Percentiles rank a stretch among this genome's conserved stretches.
These are phyloP conservation scores for Pteruthius melanotis DNA, from an alignment of 2,113 vertebrate species.

Conservation along the genomic window DNA sequence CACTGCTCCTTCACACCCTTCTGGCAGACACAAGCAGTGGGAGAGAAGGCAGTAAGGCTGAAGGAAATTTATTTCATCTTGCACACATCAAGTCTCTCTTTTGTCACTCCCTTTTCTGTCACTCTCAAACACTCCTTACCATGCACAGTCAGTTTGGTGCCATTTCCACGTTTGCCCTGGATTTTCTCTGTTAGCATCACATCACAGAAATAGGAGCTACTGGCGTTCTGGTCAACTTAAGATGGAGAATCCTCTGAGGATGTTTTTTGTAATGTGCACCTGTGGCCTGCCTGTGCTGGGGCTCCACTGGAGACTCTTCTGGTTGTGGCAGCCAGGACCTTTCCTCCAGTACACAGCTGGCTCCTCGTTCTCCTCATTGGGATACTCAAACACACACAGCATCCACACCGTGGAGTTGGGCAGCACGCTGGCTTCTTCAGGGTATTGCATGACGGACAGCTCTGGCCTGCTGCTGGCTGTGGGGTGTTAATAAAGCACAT, in stretches of 20 bases:
- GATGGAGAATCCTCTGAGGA: background rate
- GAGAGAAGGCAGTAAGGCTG: background rate
- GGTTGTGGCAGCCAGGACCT: background rate
- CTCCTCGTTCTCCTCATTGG: background rate
- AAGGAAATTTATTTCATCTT: background rate
- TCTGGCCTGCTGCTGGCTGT: background rate
- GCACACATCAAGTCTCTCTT: background rate
- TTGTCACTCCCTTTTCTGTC: background rate
- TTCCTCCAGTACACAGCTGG: background rate
- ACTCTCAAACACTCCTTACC: background rate
- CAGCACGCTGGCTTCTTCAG: background rate
- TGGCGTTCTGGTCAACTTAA: background rate
- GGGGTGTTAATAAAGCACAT: background rate
- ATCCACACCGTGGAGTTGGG: background rate
- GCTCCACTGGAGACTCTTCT: background rate
- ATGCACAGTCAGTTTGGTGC: background rate
- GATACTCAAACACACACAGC: background rate
- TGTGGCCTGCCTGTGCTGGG: fast-evolving
- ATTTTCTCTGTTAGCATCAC: background rate
- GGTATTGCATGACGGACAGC: background rate
- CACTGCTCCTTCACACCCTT: background rate
- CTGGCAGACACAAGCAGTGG: background rate
- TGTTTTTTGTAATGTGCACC: background rate
- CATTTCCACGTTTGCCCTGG: background rate
- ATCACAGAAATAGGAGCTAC: background rate